Evolutionary conservation across 1,140 invertebrate species (phyloP).

Genomic region (Amyelois transitella): DNA sequence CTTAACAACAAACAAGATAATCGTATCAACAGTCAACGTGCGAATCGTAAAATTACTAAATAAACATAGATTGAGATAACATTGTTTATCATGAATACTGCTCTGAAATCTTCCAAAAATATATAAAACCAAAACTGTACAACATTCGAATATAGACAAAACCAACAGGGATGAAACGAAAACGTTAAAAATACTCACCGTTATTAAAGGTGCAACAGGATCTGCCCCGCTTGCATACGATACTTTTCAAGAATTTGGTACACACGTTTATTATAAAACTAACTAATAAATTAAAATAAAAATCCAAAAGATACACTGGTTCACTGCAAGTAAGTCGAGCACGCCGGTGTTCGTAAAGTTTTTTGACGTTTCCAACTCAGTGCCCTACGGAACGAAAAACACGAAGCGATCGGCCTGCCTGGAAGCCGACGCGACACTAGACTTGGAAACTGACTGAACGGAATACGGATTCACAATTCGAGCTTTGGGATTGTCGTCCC

Average conservation of each 20-base stretch:
- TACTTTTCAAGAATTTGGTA: conserved; percentile 60
- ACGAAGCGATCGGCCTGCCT: conserved; percentile 35
- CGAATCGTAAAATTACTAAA: background rate
- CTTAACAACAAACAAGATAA: background rate
- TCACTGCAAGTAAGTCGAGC: background rate
- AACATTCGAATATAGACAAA: background rate
- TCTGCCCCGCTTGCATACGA: conserved; percentile 41
- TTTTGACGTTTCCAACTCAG: conserved; percentile 40
- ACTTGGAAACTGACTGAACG: conserved; percentile 20
- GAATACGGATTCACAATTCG: conserved; percentile 25
- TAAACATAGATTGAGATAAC: background rate
- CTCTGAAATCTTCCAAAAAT: background rate
- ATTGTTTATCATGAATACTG: too few species aligned
- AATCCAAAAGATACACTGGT: background rate
- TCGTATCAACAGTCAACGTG: background rate
- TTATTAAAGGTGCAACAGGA: conserved; percentile 63
- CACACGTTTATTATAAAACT: conserved; percentile 36
- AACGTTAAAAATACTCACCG: conserved; percentile 53
- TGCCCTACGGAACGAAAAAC: conserved; percentile 14
- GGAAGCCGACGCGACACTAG: conserved; percentile 57
- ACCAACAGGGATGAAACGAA: background rate
- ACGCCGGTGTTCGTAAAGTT: conserved; percentile 47
- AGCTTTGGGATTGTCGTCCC: conserved; percentile 48
- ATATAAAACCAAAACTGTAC: background rate
- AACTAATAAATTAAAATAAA: conserved; percentile 9